Evolutionary conservation across 1,140 invertebrate genomes (phyloP).

Genomic region (Drosophila littoralis): DNA sequence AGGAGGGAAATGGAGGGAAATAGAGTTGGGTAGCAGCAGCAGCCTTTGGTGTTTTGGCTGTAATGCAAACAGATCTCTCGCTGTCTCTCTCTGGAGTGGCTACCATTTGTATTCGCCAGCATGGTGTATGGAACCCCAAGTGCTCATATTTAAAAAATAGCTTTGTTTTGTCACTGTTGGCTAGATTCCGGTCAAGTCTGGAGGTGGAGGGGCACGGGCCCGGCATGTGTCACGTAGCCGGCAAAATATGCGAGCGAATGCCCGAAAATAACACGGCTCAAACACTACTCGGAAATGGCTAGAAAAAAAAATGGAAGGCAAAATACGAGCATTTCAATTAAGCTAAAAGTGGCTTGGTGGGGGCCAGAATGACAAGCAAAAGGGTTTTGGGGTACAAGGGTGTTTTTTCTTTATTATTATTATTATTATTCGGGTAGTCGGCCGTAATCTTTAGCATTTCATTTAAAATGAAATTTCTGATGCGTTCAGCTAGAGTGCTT

Average conservation of each 20-base stretch:
- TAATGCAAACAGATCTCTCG: conserved; percentile 41
- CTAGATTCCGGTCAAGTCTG: conserved; percentile 21
- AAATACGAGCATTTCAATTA: conserved; percentile 72
- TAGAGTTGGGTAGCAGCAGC: neutral
- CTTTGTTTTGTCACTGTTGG: conserved; percentile 62
- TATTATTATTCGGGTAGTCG: neutral
- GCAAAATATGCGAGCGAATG: conserved; percentile 68
- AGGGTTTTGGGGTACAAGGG: neutral
- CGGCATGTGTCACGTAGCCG: conserved; percentile 72
- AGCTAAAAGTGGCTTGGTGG: conserved; percentile 47
- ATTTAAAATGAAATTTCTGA: conserved; percentile 15
- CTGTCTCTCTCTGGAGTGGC: conserved; percentile 19
- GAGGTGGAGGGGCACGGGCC: neutral
- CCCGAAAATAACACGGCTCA: conserved; percentile 58
- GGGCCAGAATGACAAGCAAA: neutral
- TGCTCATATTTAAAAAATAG: conserved; percentile 76
- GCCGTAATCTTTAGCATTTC: conserved; percentile 27
- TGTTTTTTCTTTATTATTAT: neutral
- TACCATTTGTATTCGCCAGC: conserved; percentile 62
- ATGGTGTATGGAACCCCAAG: conserved; percentile 38
- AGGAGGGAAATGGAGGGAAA: neutral
- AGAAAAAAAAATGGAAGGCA: conserved; percentile 25
- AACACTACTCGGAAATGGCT: conserved; percentile 36
- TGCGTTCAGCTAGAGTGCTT: neutral
- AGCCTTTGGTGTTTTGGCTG: conserved; percentile 31